A percentile compares a stretch with the other conserved stretches of the same genome.
Conservation (phyloP, 2,113 vertebrate genomes). For the Sylvia atricapilla region DNA sequence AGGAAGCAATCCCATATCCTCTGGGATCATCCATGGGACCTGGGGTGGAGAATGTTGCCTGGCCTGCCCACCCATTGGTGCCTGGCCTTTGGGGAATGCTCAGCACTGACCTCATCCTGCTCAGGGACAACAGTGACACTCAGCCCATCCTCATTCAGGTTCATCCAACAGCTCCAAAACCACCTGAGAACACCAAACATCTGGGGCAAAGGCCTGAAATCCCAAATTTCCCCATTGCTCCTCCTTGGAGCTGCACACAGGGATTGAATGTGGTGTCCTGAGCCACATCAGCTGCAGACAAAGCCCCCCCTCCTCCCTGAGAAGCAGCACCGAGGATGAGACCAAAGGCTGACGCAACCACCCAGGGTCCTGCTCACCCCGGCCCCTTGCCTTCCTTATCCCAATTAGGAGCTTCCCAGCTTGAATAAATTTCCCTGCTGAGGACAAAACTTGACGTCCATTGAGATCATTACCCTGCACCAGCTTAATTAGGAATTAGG, state of each 20-base stretch:
- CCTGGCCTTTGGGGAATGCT: background rate
- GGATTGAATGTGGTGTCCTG: background rate
- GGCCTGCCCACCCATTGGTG: background rate
- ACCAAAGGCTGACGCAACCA: background rate
- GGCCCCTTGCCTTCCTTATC: background rate
- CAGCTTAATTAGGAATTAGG: conserved; percentile 9
- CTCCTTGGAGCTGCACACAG: background rate
- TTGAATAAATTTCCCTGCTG: background rate
- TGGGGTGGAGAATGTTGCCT: background rate
- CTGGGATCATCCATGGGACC: background rate
- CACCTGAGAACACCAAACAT: background rate
- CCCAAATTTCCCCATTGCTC: background rate
- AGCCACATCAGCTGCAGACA: rapidly evolving
- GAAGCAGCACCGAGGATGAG: rapidly evolving
- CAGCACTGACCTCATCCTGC: rapidly evolving
- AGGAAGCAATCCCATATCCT: background rate
- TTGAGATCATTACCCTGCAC: background rate
- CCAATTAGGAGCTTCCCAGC: conserved; percentile 1
- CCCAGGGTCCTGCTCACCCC: background rate
- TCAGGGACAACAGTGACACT: rapidly evolving
- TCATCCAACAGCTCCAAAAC: background rate
- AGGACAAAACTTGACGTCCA: background rate
- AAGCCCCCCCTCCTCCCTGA: rapidly evolving
- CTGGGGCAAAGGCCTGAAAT: rapidly evolving
- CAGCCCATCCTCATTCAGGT: rapidly evolving